phyloP scores from a whole-genome alignment of 2,113 vertebrate genomes.

The Dinomys branickii region DNA sequence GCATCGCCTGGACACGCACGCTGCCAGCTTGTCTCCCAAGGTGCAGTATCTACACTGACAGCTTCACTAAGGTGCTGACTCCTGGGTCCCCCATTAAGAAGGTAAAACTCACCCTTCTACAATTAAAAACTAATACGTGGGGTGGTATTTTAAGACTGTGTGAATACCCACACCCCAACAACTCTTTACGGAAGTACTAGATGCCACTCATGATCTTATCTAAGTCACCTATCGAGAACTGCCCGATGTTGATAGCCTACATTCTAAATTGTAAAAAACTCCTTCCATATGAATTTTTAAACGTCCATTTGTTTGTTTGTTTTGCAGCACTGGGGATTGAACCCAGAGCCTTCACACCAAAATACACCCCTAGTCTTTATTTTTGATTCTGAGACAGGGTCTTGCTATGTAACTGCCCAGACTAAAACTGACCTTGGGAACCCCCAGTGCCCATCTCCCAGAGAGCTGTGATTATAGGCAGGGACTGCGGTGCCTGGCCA shows the following conservation, averaged over 20 bases:
- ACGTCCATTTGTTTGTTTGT: neutral
- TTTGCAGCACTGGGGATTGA: neutral
- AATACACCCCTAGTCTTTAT: neutral
- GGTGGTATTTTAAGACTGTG: neutral
- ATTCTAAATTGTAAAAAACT: neutral
- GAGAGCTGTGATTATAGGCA: neutral
- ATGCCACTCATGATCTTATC: neutral
- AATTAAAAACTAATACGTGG: neutral
- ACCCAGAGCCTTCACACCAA: neutral
- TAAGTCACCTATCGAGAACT: neutral
- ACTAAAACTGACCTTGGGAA: neutral
- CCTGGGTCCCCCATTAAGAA: conserved; percentile 17
- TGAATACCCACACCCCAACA: neutral
- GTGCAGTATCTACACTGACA: neutral
- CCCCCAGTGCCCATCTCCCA: neutral
- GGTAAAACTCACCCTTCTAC: neutral
- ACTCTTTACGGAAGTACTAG: neutral
- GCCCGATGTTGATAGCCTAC: neutral
- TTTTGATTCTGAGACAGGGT: neutral
- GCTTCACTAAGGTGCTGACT: neutral
- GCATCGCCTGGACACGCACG: neutral
- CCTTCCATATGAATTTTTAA: neutral
- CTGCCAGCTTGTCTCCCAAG: neutral
- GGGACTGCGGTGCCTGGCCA: neutral
- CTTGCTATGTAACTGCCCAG: neutral